These are phyloP conservation scores for Oceanodroma leucorhoa DNA, from an alignment of 2,797 vertebrate genomes.

Conservation along the genomic window DNA sequence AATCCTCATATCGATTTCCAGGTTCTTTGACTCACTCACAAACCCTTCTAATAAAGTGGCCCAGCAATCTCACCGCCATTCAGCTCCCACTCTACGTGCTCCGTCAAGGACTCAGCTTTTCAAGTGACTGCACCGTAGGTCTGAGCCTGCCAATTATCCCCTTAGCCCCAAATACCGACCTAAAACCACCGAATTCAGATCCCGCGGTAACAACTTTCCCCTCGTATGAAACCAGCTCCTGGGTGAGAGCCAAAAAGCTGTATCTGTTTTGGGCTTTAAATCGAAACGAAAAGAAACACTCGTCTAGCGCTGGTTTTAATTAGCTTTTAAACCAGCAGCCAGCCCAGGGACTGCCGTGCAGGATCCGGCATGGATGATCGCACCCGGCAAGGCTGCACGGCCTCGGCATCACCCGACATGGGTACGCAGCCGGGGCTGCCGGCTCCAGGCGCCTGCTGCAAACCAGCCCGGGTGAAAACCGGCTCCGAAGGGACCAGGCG, in stretches of 20 bases:
- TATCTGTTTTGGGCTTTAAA: conserved; percentile 12
- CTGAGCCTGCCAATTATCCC: neutral
- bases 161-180: neutral
- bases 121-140: neutral
- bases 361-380: accelerated
- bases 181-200: accelerated
- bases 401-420: neutral
- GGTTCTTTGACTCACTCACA: neutral
- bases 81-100: neutral
- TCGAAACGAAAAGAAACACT: neutral
- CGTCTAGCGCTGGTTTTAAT: neutral
- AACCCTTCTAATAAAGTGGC: neutral
- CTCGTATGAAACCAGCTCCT: neutral
- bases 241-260: neutral
- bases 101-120: neutral
- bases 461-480: neutral
- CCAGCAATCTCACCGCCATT: neutral
- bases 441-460: neutral
- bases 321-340: neutral
- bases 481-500: neutral
- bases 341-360: neutral
- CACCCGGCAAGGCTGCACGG: neutral
- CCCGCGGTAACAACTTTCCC: accelerated
- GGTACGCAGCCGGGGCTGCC: accelerated
- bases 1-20: neutral